phyloP scores from a whole-genome alignment of 2,797 vertebrate species.

The Platalea minor region DNA sequence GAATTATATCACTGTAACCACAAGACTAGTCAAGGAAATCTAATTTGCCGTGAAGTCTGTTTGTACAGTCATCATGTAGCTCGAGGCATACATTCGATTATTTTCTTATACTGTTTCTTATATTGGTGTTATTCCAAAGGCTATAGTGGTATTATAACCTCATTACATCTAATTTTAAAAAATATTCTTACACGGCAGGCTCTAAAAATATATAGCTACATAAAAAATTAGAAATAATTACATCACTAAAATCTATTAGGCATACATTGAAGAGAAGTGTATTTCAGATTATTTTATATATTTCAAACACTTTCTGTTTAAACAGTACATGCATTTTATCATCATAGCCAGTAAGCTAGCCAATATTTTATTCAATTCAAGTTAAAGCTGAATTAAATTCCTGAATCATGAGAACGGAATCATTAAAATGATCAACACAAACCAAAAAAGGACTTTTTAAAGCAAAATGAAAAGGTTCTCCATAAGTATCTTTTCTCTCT shows the following conservation, averaged over 20 bases:
- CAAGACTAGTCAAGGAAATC: conserved; percentile 48
- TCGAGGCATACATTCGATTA: conserved; percentile 25
- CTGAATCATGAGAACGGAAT: not conserved
- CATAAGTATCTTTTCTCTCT: not conserved
- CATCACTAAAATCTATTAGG: not conserved
- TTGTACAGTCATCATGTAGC: conserved; percentile 26
- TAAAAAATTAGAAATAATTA: conserved; percentile 7
- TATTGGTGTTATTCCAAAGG: not conserved
- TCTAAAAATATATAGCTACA: conserved; percentile 5
- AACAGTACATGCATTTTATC: not conserved
- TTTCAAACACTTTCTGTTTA: not conserved
- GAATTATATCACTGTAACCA: conserved; percentile 47
- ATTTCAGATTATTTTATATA: not conserved
- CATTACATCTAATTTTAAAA: not conserved
- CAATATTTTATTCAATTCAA: conserved; percentile 16
- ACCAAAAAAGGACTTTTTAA: not conserved
- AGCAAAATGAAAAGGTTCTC: not conserved
- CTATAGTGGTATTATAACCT: not conserved
- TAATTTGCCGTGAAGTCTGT: conserved; percentile 43
- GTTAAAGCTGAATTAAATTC: conserved; percentile 29
- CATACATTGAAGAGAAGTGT: not conserved
- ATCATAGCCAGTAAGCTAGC: not conserved
- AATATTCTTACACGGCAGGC: not conserved
- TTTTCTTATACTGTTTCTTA: conserved; percentile 6
- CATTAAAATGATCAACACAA: not conserved